phyloP scores from a whole-genome alignment of 2,888 invertebrate species.

The Stenolophus ochropezus region DNA sequence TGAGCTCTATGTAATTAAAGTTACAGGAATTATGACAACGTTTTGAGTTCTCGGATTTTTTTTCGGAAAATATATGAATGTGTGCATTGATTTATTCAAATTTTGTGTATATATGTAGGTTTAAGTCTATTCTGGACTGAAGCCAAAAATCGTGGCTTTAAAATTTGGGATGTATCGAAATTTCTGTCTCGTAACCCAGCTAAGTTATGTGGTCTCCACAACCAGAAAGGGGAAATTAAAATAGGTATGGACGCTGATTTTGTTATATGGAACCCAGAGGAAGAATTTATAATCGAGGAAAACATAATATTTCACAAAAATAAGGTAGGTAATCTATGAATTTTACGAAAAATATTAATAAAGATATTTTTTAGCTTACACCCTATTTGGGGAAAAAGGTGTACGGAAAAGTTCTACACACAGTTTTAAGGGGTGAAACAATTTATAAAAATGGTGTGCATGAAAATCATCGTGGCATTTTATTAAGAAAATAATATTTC shows the following conservation, averaged over 20 bases:
- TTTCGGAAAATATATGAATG: too few species aligned
- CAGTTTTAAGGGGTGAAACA: constrained; percentile 79
- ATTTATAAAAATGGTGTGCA: constrained; percentile 75
- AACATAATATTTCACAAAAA: constrained; percentile 81
- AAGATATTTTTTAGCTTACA: constrained; percentile 75
- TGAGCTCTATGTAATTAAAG: too few species aligned
- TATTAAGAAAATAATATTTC: constrained; percentile 70
- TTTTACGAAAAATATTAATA: not conserved
- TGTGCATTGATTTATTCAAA: too few species aligned
- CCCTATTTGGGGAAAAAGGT: constrained; percentile 79
- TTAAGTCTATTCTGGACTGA: constrained; percentile 83
- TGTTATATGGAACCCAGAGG: constrained; percentile 82
- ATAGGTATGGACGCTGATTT: constrained; percentile 83
- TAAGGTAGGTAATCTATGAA: constrained; percentile 74
- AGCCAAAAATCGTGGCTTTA: constrained; percentile 75
- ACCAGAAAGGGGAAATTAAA: constrained; percentile 78
- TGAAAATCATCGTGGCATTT: constrained; percentile 73
- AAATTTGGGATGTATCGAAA: constrained; percentile 76
- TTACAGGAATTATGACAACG: too few species aligned
- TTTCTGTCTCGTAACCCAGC: constrained; percentile 79
- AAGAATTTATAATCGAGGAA: constrained; percentile 75
- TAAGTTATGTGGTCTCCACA: constrained; percentile 77
- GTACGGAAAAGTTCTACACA: constrained; percentile 79
- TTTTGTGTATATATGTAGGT: constrained; percentile 71
- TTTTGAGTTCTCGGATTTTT: too few species aligned